Evolutionary conservation across 2,113 vertebrate species (phyloP), one percentile per base, ranked within the genome.

Genomic region (Etheostoma spectabile): DNA sequence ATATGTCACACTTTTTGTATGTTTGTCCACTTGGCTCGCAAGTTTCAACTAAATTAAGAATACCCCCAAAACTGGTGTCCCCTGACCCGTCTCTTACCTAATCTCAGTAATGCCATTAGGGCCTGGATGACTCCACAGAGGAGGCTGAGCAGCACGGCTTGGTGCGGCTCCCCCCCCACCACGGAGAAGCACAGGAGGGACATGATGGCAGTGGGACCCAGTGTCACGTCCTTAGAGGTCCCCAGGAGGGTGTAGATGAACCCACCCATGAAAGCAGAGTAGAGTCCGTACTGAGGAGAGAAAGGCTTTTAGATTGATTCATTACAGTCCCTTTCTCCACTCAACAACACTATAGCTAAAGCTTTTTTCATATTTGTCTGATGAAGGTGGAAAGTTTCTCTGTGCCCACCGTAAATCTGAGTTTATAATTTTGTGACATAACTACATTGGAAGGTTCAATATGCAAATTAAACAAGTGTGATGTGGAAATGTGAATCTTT

Each of bases 181-280:
- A 98, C 96, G 0, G 95, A 94, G 24, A 96, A 96, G 38, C 99
- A 97, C 30, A 99, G 94, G 33, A 99, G 96, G 0, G 98, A 99
- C 97, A 99, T 97, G 95, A 99, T 98, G 84, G 98, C 98, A 0
- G 98, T 99, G 51, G 98, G 98, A 22, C 98, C 98, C 90, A 99
- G 92, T 0, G 98, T 99, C 91, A 99, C 94, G 0, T 99, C 98
- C 84, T 98, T 98, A n/a, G 98, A 97, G 0, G 98, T 99, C 74
- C 98, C 98, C 83, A 99, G 93, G 19, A 99, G 12, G 73, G 96
- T 95, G 90, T 99, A 99, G 46, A 99, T 91, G 5, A 99, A 99
- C 65, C 98, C 96, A 19, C 98, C 98, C 96, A 96, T 93, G 88
- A 99, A 99, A 62, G 98, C 96, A 0, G 98, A 99, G 55, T 99